phyloP scores from a whole-genome alignment of 1,140 invertebrate species.

The Anastrepha ludens region DNA sequence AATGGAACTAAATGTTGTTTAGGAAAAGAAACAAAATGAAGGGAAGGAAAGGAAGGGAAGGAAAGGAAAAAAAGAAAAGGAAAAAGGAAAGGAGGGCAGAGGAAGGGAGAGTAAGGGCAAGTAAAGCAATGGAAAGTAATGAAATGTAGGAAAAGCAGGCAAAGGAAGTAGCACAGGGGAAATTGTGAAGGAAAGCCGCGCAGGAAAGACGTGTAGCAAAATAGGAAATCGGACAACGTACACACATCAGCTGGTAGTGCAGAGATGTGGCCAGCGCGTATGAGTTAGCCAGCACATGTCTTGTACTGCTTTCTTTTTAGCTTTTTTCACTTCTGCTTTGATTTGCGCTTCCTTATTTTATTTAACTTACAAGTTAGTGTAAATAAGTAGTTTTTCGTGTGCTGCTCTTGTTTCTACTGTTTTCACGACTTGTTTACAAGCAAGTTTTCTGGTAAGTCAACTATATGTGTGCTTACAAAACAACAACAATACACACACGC shows the following conservation, averaged over 20 bases:
- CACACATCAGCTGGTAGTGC: neutral
- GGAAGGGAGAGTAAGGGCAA: neutral
- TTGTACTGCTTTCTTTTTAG: neutral
- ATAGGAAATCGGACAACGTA: neutral
- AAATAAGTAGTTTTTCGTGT: constrained; percentile 44
- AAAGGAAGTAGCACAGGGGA: neutral
- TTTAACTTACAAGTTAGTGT: constrained; percentile 31
- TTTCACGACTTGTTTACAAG: constrained; percentile 43
- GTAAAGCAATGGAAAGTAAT: too few species aligned
- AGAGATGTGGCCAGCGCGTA: constrained; percentile 1
- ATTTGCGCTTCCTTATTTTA: neutral
- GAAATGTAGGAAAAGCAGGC: too few species aligned
- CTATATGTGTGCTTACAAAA: constrained; percentile 24
- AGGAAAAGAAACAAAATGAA: neutral
- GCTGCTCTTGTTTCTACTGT: neutral
- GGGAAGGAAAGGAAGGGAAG: neutral
- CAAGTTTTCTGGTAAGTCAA: constrained; percentile 18
- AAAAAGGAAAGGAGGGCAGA: too few species aligned
- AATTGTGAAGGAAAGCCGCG: neutral
- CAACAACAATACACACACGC: neutral
- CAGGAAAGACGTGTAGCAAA: neutral
- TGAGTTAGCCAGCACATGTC: neutral
- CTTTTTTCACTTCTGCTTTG: neutral
- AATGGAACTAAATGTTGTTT: constrained; percentile 40
- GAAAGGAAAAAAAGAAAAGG: too few species aligned